Evolutionary conservation across 2,888 invertebrate genomes (phyloP), one percentile per base, ranked within the genome.

Genomic region (Lacanobia wlatinum): DNA sequence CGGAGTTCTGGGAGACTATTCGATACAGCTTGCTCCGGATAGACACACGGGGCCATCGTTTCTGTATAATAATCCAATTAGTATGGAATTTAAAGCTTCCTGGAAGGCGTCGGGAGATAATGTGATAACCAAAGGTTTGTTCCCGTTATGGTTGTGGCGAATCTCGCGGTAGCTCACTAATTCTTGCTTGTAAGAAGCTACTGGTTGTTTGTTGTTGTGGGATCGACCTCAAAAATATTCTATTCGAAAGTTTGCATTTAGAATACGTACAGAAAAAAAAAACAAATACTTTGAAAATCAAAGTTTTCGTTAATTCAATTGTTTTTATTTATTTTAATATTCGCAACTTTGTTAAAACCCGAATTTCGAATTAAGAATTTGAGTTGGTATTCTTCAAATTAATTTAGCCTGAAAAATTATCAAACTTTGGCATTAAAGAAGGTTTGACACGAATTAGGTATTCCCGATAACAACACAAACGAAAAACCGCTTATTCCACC

Each of bases 11-110:
- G 70, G 4, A 66, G 67, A 81, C 78, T 78, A 76, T 75, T 80
- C 76, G 77, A 83, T 83, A 84, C 84, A 83, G 78, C 72, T 82
- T 70, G 80, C 73, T 70, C 14, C 66, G 77, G 70, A 85, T 78
- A 87, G 84, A 90, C 87, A 87, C 84, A 86, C 85, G 84, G 85
- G n/a, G 69, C 73, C 66, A 78, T 78, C 68, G 85, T 87, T 87
- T 83, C 88, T 81, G 92, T 89, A 91, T 92, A 91, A 93, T 93
- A 92, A 92, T 92, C 88, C 91, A 92, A 93, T 93, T 93, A 93
- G 90, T 86, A 78, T 73, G 84, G 87, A 92, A 92, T 91, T 91
- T 90, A 90, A 91, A 88, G 86, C 88, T 87, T 86, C 82, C 88
- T 87, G 81, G 70, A 86, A 87, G 85, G 83, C 80, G 85, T 83